These are phyloP conservation scores for Oncorhynchus tshawytscha DNA, from an alignment of 2,113 vertebrate genomes.

Conservation along the genomic window DNA sequence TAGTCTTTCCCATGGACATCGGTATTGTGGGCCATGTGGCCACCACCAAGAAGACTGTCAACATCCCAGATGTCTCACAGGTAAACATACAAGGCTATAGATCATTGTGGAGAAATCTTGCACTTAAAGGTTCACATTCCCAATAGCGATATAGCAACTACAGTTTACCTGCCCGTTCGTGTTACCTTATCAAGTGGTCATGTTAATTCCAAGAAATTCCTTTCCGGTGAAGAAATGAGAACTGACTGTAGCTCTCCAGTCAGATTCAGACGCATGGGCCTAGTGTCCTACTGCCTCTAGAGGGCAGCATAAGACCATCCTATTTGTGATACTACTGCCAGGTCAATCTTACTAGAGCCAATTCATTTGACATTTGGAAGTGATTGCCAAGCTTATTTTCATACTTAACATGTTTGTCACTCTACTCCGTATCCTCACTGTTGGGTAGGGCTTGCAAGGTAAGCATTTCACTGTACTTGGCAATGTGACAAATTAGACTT, in stretches of 20 bases:
- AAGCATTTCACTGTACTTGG: too few relatives aligned
- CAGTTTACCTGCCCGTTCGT: too few relatives aligned
- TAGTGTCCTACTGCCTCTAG: background rate
- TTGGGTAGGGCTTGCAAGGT: too few relatives aligned
- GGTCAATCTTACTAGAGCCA: background rate
- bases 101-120: slow-evolving; percentile 5
- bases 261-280: background rate
- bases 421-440: too few relatives aligned
- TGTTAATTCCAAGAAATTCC: background rate
- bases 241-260: background rate
- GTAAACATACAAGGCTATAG: slow-evolving; percentile 52
- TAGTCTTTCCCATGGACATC: slow-evolving; percentile 85
- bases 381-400: background rate
- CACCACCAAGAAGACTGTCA: slow-evolving; percentile 80
- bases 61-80: slow-evolving; percentile 75
- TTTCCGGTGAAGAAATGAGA: background rate
- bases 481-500: background rate
- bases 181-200: background rate
- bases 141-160: too few relatives aligned
- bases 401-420: background rate
- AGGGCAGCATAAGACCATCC: slow-evolving; percentile 1
- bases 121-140: background rate
- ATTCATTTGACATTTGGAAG: background rate
- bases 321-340: background rate
- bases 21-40: slow-evolving; percentile 85